These are phyloP conservation scores for Hypsopygia costalis DNA, from an alignment of 2,888 invertebrate species.

Conservation along the genomic window DNA sequence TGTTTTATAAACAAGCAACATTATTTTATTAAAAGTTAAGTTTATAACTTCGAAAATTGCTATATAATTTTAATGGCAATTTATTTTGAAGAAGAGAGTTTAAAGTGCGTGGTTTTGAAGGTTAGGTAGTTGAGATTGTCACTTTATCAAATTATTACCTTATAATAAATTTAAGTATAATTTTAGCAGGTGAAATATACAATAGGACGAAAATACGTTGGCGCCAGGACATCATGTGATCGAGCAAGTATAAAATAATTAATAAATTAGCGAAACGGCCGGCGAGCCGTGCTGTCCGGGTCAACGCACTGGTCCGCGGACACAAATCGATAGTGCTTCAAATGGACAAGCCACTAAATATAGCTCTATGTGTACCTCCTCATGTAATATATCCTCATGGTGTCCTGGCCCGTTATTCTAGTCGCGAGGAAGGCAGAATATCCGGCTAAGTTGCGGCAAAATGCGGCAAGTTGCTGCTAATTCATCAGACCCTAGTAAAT, in stretches of 20 bases:
- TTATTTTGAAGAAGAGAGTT: too few relatives aligned
- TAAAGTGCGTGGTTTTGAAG: too few relatives aligned
- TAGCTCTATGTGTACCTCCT: slow-evolving; percentile 35
- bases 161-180: too few relatives aligned
- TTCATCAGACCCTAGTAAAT: too few relatives aligned
- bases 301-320: slow-evolving; percentile 65
- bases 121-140: too few relatives aligned
- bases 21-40: too few relatives aligned
- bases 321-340: slow-evolving; percentile 75
- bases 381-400: slow-evolving; percentile 9
- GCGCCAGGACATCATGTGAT: slow-evolving; percentile 42
- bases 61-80: too few relatives aligned
- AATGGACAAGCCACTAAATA: slow-evolving; percentile 73
- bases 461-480: neutral
- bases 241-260: slow-evolving; percentile 62
- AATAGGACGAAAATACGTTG: slow-evolving; percentile 6
- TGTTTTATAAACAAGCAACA: too few relatives aligned
- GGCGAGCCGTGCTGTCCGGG: slow-evolving; percentile 49
- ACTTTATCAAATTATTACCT: too few relatives aligned
- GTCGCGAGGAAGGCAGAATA: slow-evolving; percentile 5
- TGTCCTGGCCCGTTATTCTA: slow-evolving; percentile 5
- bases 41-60: too few relatives aligned
- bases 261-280: slow-evolving; percentile 74
- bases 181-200: too few relatives aligned
- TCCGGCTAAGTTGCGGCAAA: neutral